Percentiles rank a stretch among this genome's conserved stretches.
phyloP scores from a whole-genome alignment of 2,113 vertebrate genomes.

The Turnix velox region DNA sequence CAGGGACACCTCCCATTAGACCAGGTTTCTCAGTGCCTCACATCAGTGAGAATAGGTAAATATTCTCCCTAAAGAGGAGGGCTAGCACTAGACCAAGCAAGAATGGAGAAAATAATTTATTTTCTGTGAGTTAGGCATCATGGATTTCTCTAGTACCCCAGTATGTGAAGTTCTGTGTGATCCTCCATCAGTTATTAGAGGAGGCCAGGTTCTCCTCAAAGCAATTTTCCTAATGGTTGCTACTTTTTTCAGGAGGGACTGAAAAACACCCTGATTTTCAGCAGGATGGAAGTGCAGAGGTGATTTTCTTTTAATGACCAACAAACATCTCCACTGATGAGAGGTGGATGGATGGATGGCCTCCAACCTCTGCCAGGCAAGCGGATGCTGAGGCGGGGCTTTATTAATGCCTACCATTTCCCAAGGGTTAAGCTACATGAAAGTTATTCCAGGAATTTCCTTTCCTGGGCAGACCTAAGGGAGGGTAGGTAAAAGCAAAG shows the following conservation, averaged over 20 bases:
- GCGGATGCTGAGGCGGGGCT: conserved; percentile 35
- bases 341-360: not conserved
- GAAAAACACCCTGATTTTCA: conserved; percentile 24
- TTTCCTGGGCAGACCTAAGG: conserved; percentile 40
- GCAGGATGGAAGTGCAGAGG: conserved; percentile 7
- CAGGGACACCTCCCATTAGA: no score
- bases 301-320: not conserved
- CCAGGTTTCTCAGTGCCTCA: no score
- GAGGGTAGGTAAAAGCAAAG: conserved; percentile 50
- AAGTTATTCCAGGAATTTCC: conserved; percentile 65
- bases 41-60: not conserved
- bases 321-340: not conserved
- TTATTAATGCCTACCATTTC: conserved; percentile 55
- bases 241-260: conserved; percentile 33
- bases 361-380: conserved; percentile 37
- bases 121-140: not conserved
- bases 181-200: conserved; percentile 47
- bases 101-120: not conserved
- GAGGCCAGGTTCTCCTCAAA: conserved; percentile 58
- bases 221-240: conserved; percentile 69
- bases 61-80: not conserved
- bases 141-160: not conserved
- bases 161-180: conserved; percentile 25
- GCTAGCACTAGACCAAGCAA: not conserved
- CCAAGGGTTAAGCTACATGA: conserved; percentile 34